phyloP scores from a whole-genome alignment of 2,797 vertebrate genomes.

The Mormyrus hasselquistii region DNA sequence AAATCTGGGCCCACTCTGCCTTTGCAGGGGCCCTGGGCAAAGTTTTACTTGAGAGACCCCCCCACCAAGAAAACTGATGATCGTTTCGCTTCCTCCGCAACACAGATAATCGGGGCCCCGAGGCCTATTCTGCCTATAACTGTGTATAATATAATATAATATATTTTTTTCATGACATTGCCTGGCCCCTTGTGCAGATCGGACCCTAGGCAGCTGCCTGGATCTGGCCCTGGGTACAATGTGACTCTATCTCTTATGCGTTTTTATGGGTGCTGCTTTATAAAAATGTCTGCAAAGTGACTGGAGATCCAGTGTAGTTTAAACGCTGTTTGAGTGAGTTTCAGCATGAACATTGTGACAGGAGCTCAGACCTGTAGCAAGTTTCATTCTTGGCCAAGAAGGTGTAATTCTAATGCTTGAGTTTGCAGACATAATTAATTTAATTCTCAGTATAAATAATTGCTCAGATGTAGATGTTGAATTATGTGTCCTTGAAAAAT shows the following conservation, averaged over 20 bases:
- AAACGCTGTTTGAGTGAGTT: neutral
- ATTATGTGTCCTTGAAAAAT: neutral
- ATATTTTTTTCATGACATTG: neutral
- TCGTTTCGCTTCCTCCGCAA: neutral
- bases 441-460: neutral
- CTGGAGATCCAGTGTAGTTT: neutral
- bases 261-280: neutral
- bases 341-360: neutral
- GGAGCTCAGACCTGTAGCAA: neutral
- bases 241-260: slow-evolving; percentile 31
- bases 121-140: neutral
- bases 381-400: neutral
- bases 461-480: neutral
- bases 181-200: neutral
- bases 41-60: neutral
- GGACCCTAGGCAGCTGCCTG: neutral
- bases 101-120: neutral
- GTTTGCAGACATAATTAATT: neutral
- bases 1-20: slow-evolving; percentile 40
- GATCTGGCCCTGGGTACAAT: neutral
- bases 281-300: neutral
- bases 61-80: neutral
- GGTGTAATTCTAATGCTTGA: neutral
- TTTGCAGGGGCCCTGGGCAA: neutral
- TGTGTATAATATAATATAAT: neutral